Conservation (phyloP, 2,113 vertebrate species). For the Chinchilla lanigera region DNA sequence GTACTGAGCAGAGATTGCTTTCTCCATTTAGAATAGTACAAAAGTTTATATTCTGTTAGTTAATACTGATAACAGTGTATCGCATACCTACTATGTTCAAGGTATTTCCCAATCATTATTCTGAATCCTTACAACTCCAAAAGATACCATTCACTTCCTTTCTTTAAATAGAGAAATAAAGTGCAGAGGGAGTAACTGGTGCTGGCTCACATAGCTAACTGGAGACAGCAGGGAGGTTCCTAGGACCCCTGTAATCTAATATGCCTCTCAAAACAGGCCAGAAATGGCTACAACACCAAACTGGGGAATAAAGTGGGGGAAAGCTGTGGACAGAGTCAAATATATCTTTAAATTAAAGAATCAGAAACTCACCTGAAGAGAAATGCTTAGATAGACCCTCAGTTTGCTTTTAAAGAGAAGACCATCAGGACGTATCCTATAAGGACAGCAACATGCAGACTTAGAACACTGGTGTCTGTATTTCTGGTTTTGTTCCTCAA, state of each 20-base stretch:
- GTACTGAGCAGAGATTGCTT: background rate
- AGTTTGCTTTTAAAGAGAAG: background rate
- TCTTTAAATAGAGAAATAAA: background rate
- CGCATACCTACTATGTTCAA: background rate
- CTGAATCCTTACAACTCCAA: background rate
- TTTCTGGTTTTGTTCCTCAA: background rate
- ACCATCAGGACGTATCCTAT: background rate
- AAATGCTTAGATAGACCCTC: background rate
- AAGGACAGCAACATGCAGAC: background rate
- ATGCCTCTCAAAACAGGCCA: background rate
- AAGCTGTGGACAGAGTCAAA: background rate
- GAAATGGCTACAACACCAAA: background rate
- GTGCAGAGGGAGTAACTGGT: background rate
- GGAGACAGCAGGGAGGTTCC: background rate
- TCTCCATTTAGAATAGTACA: background rate
- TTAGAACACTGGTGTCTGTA: no score
- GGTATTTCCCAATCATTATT: background rate
- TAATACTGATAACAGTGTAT: background rate
- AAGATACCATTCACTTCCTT: background rate
- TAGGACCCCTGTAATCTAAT: background rate
- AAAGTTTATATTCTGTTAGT: background rate
- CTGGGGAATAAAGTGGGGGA: background rate
- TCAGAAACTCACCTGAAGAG: background rate
- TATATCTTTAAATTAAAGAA: background rate
- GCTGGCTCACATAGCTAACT: fast-evolving